phyloP scores from a whole-genome alignment of 1,140 invertebrate species.

The Anoplolepis gracilipes region DNA sequence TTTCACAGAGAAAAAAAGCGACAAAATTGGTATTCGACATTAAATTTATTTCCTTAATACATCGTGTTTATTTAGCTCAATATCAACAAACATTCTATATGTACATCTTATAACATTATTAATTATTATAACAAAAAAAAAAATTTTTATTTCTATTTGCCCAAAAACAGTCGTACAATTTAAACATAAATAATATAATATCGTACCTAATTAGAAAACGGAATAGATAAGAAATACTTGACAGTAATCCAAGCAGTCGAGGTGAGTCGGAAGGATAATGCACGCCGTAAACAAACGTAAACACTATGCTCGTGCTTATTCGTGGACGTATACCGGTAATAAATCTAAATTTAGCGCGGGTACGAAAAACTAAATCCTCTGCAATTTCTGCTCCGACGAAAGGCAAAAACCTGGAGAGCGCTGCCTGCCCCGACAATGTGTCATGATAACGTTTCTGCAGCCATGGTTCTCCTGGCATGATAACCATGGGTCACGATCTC shows the following conservation, averaged over 20 bases:
- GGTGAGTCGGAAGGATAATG: constrained; percentile 21
- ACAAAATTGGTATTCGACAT: not conserved
- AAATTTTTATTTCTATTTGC: not conserved
- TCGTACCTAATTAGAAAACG: constrained; percentile 32
- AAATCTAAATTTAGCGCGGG: constrained; percentile 66
- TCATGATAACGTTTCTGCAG: constrained; percentile 64
- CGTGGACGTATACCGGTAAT: constrained; percentile 43
- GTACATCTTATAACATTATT: not conserved
- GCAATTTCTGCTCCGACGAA: constrained; percentile 61
- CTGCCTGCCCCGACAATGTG: constrained; percentile 53
- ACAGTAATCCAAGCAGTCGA: constrained; percentile 33
- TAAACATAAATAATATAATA: not conserved
- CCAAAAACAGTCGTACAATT: not conserved
- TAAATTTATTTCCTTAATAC: not conserved
- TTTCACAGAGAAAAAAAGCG: not conserved
- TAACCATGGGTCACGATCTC: constrained; percentile 53
- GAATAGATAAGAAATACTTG: constrained; percentile 34
- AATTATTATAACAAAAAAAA: not conserved
- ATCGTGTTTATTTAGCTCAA: not conserved
- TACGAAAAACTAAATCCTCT: constrained; percentile 67
- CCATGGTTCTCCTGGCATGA: constrained; percentile 40
- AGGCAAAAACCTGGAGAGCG: constrained; percentile 61
- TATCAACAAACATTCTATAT: not conserved
- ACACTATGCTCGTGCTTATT: constrained; percentile 44
- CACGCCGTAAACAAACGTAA: constrained; percentile 56